A percentile compares a stretch with the other conserved stretches of the same genome.
Evolutionary conservation across 2,797 vertebrate genomes (phyloP).

Genomic region (Telmatherina bonti): DNA sequence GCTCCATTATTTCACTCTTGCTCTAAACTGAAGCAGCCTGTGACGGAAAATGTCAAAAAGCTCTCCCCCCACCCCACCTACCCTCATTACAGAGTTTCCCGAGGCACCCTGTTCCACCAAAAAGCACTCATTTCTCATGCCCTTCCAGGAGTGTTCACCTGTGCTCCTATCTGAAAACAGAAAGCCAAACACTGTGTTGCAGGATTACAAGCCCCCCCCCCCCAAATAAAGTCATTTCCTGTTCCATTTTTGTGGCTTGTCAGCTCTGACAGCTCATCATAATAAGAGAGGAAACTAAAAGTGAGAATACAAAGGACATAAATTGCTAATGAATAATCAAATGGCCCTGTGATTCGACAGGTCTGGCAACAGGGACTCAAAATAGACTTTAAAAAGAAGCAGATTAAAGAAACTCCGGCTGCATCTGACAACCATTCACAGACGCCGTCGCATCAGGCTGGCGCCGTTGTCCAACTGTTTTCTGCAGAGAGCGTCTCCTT

Average conservation of each 20-base stretch:
- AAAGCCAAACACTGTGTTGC: constrained; percentile 36
- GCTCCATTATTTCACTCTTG: constrained; percentile 32
- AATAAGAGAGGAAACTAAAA: constrained; percentile 3
- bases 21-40: constrained; percentile 51
- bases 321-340: constrained; percentile 42
- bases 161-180: constrained; percentile 39
- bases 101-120: constrained; percentile 45
- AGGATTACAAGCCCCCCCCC: constrained; percentile 14
- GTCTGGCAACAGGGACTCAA: constrained; percentile 38
- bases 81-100: constrained; percentile 64
- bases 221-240: not conserved
- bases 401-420: constrained; percentile 52
- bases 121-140: constrained; percentile 46
- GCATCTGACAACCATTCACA: constrained; percentile 48
- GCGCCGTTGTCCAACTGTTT: constrained; percentile 27
- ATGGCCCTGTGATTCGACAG: constrained; percentile 40
- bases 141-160: constrained; percentile 31
- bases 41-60: constrained; percentile 61
- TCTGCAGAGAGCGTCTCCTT: constrained; percentile 23
- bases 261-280: constrained; percentile 6
- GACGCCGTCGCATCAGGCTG: constrained; percentile 26
- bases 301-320: constrained; percentile 25
- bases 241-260: not conserved
- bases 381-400: constrained; percentile 45
- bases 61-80: constrained; percentile 26